Evolutionary conservation across 2,113 vertebrate genomes (phyloP).

Genomic region (Dicaeum eximium): DNA sequence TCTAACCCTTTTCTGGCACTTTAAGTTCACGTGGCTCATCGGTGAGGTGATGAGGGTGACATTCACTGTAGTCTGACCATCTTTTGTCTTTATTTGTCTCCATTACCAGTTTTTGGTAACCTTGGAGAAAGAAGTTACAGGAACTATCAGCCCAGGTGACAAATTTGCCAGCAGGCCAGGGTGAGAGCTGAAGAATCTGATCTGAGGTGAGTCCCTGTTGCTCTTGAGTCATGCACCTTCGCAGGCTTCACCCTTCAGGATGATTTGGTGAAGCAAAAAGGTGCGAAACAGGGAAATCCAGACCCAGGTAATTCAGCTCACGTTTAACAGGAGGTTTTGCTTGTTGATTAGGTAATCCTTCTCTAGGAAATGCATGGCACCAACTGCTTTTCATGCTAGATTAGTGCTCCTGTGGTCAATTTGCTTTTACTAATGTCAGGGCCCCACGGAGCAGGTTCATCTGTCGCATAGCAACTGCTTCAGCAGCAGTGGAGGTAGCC

Average conservation of each 20-base stretch:
- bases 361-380: conserved; percentile 74
- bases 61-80: neutral
- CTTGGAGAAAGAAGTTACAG: conserved; percentile 13
- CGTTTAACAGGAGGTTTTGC: conserved; percentile 65
- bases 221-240: neutral
- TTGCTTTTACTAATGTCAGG: conserved; percentile 99
- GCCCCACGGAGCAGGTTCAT: conserved; percentile 88
- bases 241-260: neutral
- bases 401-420: conserved; percentile 99
- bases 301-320: conserved; percentile 64
- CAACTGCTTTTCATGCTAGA: conserved; percentile 94
- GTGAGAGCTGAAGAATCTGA: neutral
- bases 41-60: neutral
- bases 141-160: neutral
- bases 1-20: neutral
- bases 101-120: conserved; percentile 24
- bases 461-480: conserved; percentile 94
- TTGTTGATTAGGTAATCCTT: conserved; percentile 73
- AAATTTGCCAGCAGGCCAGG: conserved; percentile 34
- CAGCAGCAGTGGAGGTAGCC: conserved; percentile 88
- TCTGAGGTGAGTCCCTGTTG: neutral
- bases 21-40: neutral
- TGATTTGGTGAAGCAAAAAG: conserved; percentile 21
- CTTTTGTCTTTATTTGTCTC: conserved; percentile 46
- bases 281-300: conserved; percentile 48